A percentile compares a stretch with the other conserved stretches of the same genome.
Conservation (phyloP, 2,888 invertebrate species). For the Lypha dubia region DNA sequence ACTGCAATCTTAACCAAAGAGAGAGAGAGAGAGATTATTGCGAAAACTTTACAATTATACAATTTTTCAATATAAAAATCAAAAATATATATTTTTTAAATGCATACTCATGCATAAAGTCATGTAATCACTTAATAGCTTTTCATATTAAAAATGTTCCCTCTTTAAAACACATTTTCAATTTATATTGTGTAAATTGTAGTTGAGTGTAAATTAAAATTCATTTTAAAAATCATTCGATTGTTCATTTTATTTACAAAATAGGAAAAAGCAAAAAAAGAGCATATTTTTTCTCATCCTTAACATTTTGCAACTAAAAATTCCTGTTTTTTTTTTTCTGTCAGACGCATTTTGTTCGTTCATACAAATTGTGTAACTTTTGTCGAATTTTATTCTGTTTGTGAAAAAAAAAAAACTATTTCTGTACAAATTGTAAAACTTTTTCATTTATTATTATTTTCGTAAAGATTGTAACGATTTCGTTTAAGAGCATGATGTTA, state of each 20-base stretch:
- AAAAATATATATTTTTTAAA: not conserved
- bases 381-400: conserved; percentile 1
- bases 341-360: conserved; percentile 42
- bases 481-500: conserved; percentile 34
- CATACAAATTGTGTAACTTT: conserved; percentile 30
- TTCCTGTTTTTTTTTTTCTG: conserved; percentile 8
- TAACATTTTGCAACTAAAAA: conserved; percentile 25
- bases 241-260: conserved; percentile 18
- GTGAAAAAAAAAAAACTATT: conserved; percentile 5
- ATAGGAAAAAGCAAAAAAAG: not conserved
- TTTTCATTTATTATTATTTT: conserved; percentile 34
- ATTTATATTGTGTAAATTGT: conserved; percentile 43
- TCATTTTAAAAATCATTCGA: conserved; percentile 11
- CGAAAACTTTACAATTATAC: no score
- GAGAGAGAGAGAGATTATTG: no score
- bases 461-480: conserved; percentile 50
- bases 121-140: not conserved
- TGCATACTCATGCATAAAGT: not conserved
- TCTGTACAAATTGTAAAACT: conserved; percentile 35
- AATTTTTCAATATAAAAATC: no score
- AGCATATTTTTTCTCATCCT: not conserved
- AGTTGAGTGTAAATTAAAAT: not conserved
- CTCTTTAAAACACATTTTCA: conserved; percentile 21
- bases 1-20: no score
- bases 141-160: not conserved